These are phyloP conservation scores for Takifugu rubripes DNA, from an alignment of 2,797 vertebrate species.

Conservation along the genomic window DNA sequence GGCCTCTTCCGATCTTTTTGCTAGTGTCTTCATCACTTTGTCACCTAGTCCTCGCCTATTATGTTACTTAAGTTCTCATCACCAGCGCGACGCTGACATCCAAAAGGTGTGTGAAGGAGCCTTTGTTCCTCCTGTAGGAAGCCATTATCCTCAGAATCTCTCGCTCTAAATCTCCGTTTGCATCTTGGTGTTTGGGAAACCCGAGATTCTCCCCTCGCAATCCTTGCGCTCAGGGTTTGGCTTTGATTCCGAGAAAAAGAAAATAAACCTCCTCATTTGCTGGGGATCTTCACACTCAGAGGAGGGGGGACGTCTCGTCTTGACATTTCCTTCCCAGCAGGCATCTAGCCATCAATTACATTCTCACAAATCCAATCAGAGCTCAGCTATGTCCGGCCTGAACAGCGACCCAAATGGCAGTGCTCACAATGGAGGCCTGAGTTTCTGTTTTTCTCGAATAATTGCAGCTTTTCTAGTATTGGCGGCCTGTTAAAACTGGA, in stretches of 20 bases:
- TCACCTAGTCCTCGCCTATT: slow-evolving; percentile 41
- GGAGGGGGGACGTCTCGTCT: slow-evolving; percentile 58
- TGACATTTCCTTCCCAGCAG: slow-evolving; percentile 41
- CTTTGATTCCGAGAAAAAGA: slow-evolving; percentile 23
- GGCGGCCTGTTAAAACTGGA: slow-evolving; percentile 38
- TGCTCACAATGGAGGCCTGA: slow-evolving; percentile 20
- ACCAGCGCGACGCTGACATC: slow-evolving; percentile 17
- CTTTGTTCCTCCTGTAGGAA: slow-evolving; percentile 60
- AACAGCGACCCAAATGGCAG: slow-evolving; percentile 48
- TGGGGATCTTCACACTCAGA: slow-evolving; percentile 37
- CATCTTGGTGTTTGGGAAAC: slow-evolving; percentile 32
- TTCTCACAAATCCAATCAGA: slow-evolving; percentile 60
- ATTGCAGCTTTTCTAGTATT: slow-evolving; percentile 45
- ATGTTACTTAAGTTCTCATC: slow-evolving; percentile 58
- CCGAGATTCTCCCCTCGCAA: slow-evolving; percentile 63
- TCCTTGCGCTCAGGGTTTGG: slow-evolving; percentile 43
- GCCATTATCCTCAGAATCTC: slow-evolving; percentile 51
- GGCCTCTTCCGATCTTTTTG: too few relatives aligned
- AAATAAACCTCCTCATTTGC: slow-evolving; percentile 20
- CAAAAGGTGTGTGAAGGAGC: slow-evolving; percentile 59
- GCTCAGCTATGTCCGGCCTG: slow-evolving; percentile 14
- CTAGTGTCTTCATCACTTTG: not conserved
- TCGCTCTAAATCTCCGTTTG: slow-evolving; percentile 37
- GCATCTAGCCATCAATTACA: slow-evolving; percentile 60
- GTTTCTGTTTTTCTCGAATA: slow-evolving; percentile 29